These are phyloP conservation scores for Agrochola lota DNA, from an alignment of 2,888 invertebrate species.

Conservation along the genomic window DNA sequence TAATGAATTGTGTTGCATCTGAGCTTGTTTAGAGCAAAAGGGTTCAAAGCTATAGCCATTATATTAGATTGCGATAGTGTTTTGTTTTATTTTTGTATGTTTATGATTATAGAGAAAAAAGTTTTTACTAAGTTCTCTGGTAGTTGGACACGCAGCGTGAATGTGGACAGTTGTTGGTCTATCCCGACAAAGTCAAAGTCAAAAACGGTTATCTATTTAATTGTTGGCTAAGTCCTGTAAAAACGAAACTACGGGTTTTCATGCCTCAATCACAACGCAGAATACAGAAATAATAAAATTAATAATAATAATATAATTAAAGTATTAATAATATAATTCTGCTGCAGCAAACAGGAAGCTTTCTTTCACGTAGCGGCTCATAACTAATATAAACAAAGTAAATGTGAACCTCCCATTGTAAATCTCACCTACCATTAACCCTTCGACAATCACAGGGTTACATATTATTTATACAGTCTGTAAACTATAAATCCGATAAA, in stretches of 20 bases:
- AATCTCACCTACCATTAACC: constrained; percentile 48
- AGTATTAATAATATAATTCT: too few species aligned
- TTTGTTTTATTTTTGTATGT: background rate
- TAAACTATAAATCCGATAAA: constrained; percentile 50
- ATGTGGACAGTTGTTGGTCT: background rate
- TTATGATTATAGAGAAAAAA: background rate
- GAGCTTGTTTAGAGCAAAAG: background rate
- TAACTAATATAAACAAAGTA: constrained; percentile 21
- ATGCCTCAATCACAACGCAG: background rate
- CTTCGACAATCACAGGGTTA: constrained; percentile 51
- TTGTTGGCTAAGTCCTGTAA: background rate
- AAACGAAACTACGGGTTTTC: background rate
- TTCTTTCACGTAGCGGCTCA: background rate
- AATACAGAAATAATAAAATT: background rate
- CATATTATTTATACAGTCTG: constrained; percentile 43
- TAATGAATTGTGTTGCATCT: constrained; percentile 36
- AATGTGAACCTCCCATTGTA: constrained; percentile 30
- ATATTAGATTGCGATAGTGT: background rate
- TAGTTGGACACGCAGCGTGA: background rate
- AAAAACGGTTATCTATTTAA: background rate
- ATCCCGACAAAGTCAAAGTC: background rate
- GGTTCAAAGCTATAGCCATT: constrained; percentile 2
- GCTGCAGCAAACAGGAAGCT: background rate
- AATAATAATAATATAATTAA: too few species aligned
- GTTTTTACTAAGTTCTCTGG: background rate